A percentile compares a stretch with the other conserved stretches of the same genome.
These are phyloP conservation scores for Oryctolagus cuniculus DNA, from an alignment of 2,113 vertebrate species.

Conservation along the genomic window mOryCun1.1 NC_091448.1:33629501-33630000, in stretches of 20 bases:
- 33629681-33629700: not conserved
- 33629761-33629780: conserved; percentile 85
- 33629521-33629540: not conserved
- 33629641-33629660: not conserved
- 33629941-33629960: conserved; percentile 87
- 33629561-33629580: not conserved
- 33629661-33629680: not conserved
- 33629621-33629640: not conserved
- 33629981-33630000: not conserved
- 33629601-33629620: not conserved
- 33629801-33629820: conserved; percentile 88
- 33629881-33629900: conserved; percentile 87
- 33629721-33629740: not conserved
- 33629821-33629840: conserved; percentile 90
- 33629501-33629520: not conserved
- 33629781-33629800: conserved; percentile 91
- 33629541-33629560: not conserved
- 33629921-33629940: conserved; percentile 89
- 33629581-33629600: not conserved
- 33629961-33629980: not conserved
- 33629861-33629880: conserved; percentile 90
- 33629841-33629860: conserved; percentile 91
- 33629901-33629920: conserved; percentile 92
- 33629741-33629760: not conserved
- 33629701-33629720: not conserved